Evolutionary conservation across 2,888 invertebrate species (phyloP).

Genomic region (Steinernema hermaphroditum): DNA sequence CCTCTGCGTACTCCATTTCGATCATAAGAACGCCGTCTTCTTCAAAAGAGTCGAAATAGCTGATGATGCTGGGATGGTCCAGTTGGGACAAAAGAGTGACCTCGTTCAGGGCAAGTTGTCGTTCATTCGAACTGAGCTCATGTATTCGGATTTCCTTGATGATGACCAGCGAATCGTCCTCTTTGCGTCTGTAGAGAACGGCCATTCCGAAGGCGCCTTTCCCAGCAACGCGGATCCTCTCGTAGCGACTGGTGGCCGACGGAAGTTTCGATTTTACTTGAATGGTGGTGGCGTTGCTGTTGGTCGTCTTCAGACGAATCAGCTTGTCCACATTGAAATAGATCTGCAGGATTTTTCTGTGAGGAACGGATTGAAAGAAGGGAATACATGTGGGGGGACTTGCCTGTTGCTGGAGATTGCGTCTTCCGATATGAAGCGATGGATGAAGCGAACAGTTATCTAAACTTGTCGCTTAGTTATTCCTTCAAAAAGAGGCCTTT

Average conservation of each 20-base stretch:
- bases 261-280: conserved; percentile 40
- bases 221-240: conserved; percentile 73
- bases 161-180: conserved; percentile 75
- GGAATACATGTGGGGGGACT: not conserved
- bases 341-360: conserved; percentile 51
- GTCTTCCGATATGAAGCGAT: conserved; percentile 46
- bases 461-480: conserved; percentile 37
- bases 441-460: conserved; percentile 54
- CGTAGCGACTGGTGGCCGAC: conserved; percentile 69
- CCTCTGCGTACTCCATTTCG: conserved; percentile 81
- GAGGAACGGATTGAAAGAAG: conserved; percentile 16
- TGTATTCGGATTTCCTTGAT: conserved; percentile 76
- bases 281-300: conserved; percentile 29
- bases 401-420: conserved; percentile 51
- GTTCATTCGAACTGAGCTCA: conserved; percentile 74
- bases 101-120: conserved; percentile 70
- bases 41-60: conserved; percentile 78
- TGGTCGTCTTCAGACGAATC: conserved; percentile 28
- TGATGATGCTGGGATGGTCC: conserved; percentile 78
- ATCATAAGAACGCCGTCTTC: conserved; percentile 76
- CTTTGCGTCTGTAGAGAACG: conserved; percentile 73
- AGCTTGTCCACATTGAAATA: conserved; percentile 49
- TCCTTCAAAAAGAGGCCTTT: no score
- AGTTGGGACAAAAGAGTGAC: conserved; percentile 74
- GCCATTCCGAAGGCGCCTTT: conserved; percentile 78